Base-by-base conservation (phyloP, 2,888 invertebrate species). In the Clepsis dumicolana region DNA sequence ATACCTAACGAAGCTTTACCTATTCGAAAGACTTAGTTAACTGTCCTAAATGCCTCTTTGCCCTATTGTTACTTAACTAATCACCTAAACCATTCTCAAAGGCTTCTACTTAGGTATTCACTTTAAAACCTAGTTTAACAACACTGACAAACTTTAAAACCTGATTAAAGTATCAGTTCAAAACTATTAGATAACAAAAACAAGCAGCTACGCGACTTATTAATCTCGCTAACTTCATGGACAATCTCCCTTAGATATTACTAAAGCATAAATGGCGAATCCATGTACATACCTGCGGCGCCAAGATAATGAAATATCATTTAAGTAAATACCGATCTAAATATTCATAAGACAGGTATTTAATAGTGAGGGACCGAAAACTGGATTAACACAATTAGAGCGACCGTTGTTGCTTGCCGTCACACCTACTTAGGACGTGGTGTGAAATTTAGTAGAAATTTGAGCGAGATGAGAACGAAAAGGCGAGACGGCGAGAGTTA, bases 241-340 rank as follows among this genome's bases (percentile, higher is more conserved):
- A 54, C 48, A 56, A n/a, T 38, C 35, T 38, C 29, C 50, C 50
- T 41, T 62, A 56, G 61, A 63, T 57, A 54, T 41, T n/a, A 53
- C 53, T 67, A 38, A 41, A 57, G 57, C 68, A 32, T 59, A 64
- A 68, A 64, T 64, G 68, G 63, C 68, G 10, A 68, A 53, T 53
- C 59, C 57, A 68, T 64, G 67, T 67, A 63, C 52, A 56, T 53
- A 63, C 52, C 63, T 53, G 50, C 18, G 29, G 64, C 24, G 52
- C 32, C 41, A 44, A 29, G 68, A 64, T 68, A 68, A 68, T 67
- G 67, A 67, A 67, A 63, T 68, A 68, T 68, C 52, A 68, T 57
- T 64, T 68, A 68, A 68, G 68, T 68, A 68, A 68, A 68, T 68
- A 68, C 68, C 63, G 68, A 68, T 64, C 63, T 68, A 64, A 68